Conservation (phyloP, 1,140 invertebrate genomes). For the Atta cephalotes region DNA sequence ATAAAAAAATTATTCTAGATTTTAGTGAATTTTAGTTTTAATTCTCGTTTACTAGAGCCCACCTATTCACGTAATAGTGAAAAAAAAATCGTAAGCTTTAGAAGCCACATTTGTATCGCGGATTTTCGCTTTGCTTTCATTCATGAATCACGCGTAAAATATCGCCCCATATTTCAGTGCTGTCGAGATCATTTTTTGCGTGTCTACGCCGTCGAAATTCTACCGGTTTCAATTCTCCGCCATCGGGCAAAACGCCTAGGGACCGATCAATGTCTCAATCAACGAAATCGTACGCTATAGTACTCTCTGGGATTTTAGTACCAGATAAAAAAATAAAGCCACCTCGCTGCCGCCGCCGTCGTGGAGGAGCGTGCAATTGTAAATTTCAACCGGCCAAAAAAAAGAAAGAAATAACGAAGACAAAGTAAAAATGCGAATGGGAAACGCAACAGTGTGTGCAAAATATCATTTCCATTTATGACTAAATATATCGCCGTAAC, state of each 20-base stretch:
- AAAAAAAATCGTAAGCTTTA: neutral
- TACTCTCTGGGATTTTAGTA: constrained; percentile 62
- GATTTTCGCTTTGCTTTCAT: constrained; percentile 23
- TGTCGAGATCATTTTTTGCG: constrained; percentile 47
- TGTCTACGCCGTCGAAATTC: constrained; percentile 43
- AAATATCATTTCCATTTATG: constrained; percentile 71
- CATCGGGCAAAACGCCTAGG: constrained; percentile 8
- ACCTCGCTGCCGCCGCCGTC: constrained; percentile 24
- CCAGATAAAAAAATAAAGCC: constrained; percentile 64
- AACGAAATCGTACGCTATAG: constrained; percentile 51
- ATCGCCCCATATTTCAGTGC: constrained; percentile 42
- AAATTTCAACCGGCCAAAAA: constrained; percentile 34
- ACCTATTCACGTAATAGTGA: neutral
- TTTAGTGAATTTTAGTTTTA: neutral
- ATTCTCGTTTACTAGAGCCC: neutral
- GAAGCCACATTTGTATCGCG: constrained; percentile 34
- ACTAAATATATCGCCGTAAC: constrained; percentile 65
- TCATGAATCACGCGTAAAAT: constrained; percentile 51
- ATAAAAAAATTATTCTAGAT: neutral
- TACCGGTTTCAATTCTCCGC: constrained; percentile 48
- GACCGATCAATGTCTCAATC: constrained; percentile 55
- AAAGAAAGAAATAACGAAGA: neutral
- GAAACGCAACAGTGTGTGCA: constrained; percentile 67
- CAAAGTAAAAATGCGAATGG: neutral
- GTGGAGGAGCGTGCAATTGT: constrained; percentile 40